Evolutionary conservation across 2,888 invertebrate genomes (phyloP).

Genomic region (Epinotia demarniana): DNA sequence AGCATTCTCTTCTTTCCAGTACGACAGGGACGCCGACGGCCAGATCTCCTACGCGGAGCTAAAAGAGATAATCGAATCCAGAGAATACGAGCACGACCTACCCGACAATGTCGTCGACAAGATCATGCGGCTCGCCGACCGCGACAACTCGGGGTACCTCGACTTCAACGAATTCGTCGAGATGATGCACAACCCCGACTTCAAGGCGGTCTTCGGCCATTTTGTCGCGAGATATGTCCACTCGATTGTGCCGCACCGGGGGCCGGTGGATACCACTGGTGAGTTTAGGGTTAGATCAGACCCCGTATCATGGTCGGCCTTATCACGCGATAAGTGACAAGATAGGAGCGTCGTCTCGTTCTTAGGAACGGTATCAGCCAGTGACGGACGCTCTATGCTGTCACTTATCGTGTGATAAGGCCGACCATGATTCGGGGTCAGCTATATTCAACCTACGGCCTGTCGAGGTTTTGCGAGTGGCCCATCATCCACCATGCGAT

Average conservation of each 20-base stretch:
- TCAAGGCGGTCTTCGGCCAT: constrained; percentile 87
- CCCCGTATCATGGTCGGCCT: no score
- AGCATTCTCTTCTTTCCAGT: constrained; percentile 75
- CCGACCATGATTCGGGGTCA: no score
- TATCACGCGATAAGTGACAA: no score
- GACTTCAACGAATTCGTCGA: constrained; percentile 90
- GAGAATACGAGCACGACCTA: constrained; percentile 87
- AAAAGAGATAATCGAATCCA: constrained; percentile 83
- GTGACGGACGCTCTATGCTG: no score
- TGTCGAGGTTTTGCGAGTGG: no score
- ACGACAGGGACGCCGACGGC: constrained; percentile 89
- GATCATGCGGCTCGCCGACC: constrained; percentile 88
- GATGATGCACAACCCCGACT: constrained; percentile 86
- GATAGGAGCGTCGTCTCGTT: no score
- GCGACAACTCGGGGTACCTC: constrained; percentile 86
- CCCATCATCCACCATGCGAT: no score
- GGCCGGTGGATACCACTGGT: constrained; percentile 80
- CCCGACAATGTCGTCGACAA: constrained; percentile 87
- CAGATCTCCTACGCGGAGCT: constrained; percentile 88
- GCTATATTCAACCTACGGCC: no score
- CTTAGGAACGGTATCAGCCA: no score
- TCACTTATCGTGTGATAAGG: no score
- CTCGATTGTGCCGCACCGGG: constrained; percentile 83
- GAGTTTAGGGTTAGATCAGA: constrained; percentile 49
- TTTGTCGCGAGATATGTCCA: constrained; percentile 86